Conservation (phyloP, 2,113 vertebrate species). For the Stomatorhinus ivindoensis region DNA sequence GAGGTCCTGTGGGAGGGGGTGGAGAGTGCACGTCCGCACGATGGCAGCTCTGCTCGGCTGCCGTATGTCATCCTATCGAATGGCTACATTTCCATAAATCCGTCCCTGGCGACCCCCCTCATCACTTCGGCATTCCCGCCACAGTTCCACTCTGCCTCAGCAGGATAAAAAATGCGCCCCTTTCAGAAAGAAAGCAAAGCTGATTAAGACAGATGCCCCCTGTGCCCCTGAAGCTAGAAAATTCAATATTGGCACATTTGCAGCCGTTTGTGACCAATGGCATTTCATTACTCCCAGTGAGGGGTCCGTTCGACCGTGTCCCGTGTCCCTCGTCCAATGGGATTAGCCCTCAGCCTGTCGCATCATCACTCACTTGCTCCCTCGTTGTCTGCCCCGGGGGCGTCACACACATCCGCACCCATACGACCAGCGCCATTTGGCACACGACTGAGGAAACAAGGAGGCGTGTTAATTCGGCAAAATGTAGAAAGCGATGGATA, state of each 20-base stretch:
- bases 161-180: slow-evolving; percentile 23
- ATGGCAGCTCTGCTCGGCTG: not conserved
- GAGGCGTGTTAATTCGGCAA: not conserved
- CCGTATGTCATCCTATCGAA: not conserved
- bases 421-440: not conserved
- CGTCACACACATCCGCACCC: not conserved
- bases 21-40: not conserved
- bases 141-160: not conserved
- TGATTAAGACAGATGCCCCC: slow-evolving; percentile 28
- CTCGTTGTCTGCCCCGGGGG: not conserved
- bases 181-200: slow-evolving; percentile 26
- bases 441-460: not conserved
- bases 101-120: not conserved
- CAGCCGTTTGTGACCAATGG: slow-evolving; percentile 23
- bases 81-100: not conserved
- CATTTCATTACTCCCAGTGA: slow-evolving; percentile 24
- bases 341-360: not conserved
- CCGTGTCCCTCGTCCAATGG: not conserved
- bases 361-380: not conserved
- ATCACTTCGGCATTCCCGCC: not conserved
- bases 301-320: not conserved
- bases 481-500: not conserved
- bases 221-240: not conserved
- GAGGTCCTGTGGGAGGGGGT: not conserved
- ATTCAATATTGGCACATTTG: slow-evolving; percentile 23